Evolutionary conservation across 1,140 invertebrate genomes (phyloP).

Genomic region (Harlomillsia oculata): DNA sequence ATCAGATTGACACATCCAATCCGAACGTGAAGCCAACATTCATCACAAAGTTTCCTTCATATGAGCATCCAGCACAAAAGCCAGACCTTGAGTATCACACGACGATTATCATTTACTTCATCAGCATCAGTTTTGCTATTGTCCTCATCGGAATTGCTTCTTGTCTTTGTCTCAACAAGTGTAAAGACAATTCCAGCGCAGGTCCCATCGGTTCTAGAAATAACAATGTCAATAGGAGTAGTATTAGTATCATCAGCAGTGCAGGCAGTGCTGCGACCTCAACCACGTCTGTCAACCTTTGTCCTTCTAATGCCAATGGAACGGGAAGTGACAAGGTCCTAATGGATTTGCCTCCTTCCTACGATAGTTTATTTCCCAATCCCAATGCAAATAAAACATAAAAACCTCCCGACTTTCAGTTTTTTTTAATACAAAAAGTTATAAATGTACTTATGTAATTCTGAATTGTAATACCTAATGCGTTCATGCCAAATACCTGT

Average conservation of each 20-base stretch:
- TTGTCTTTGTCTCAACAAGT: slow-evolving; percentile 14
- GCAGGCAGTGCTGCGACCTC: not conserved
- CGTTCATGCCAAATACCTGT: no score
- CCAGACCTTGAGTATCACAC: slow-evolving; percentile 17
- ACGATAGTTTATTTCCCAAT: slow-evolving; percentile 23
- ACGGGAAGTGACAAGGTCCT: slow-evolving; percentile 4
- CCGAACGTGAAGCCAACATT: no score
- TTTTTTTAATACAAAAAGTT: no score
- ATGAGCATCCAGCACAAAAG: not conserved
- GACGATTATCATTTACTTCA: slow-evolving; percentile 10
- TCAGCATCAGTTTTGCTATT: slow-evolving; percentile 12
- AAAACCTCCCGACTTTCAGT: no score
- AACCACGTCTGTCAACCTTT: not conserved
- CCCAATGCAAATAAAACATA: no score
- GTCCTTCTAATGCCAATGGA: slow-evolving; percentile 3
- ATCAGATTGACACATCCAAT: no score
- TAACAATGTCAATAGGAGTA: not conserved
- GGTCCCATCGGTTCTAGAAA: not conserved
- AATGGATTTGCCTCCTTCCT: slow-evolving; percentile 15
- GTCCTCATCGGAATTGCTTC: slow-evolving; percentile 4
- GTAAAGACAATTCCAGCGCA: not conserved
- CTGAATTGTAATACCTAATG: no score
- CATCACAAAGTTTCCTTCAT: not conserved
- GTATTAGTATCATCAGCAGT: not conserved
- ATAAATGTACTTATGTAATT: no score